Conservation (phyloP, 2,797 vertebrate genomes). For the Sphaeramia orbicularis region DNA sequence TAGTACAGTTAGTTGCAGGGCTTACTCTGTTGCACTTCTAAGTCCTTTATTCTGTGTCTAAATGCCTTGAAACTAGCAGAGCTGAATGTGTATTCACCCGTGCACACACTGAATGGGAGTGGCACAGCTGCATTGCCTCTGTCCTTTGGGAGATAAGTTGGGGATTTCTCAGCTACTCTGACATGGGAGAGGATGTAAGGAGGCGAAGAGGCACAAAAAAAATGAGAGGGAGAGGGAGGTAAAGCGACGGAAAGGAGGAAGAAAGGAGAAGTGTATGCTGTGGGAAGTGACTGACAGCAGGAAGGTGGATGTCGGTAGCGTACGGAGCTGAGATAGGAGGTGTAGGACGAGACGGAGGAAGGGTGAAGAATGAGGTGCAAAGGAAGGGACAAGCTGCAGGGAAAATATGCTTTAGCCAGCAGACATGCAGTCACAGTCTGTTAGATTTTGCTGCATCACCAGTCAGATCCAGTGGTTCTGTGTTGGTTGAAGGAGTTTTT, state of each 20-base stretch:
- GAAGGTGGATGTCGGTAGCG: not conserved
- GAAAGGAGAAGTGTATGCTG: slow-evolving; percentile 16
- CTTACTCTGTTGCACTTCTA: not conserved
- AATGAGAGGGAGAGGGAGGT: not conserved
- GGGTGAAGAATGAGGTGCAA: not conserved
- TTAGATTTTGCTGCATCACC: slow-evolving; percentile 35
- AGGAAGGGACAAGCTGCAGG: not conserved
- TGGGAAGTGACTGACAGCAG: slow-evolving; percentile 23
- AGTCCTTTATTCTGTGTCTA: too few species aligned
- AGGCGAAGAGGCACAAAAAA: not conserved
- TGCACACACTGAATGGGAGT: not conserved
- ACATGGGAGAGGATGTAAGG: slow-evolving; percentile 20
- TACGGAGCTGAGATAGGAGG: slow-evolving; percentile 11
- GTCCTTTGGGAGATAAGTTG: slow-evolving; percentile 26
- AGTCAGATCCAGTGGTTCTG: slow-evolving; percentile 5
- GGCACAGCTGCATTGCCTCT: slow-evolving; percentile 9
- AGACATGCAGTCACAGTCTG: slow-evolving; percentile 11
- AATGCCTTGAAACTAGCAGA: not conserved
- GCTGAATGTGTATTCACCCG: slow-evolving; percentile 5
- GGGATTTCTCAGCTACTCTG: slow-evolving; percentile 23
- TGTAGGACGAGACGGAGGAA: slow-evolving; percentile 7
- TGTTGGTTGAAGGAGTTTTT: slow-evolving; percentile 4
- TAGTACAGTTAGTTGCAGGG: slow-evolving; percentile 6
- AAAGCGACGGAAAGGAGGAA: not conserved
- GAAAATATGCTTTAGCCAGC: slow-evolving; percentile 1